These are phyloP conservation scores for Polylopha cassiicola DNA, from an alignment of 2,888 invertebrate genomes.

Conservation along the genomic window DNA sequence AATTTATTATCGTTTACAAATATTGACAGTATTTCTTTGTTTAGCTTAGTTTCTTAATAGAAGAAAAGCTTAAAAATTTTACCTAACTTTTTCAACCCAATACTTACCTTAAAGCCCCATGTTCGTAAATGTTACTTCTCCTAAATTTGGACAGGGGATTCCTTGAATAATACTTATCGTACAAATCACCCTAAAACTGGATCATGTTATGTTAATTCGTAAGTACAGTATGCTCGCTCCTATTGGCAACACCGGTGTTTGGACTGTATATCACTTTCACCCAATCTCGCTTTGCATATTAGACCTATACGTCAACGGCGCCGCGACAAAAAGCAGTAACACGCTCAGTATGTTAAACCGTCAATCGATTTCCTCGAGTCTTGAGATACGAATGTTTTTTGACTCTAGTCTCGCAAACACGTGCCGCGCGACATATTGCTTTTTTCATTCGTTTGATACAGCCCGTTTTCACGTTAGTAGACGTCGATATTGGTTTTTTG, in stretches of 20 bases:
- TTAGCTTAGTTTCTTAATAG: too few relatives aligned
- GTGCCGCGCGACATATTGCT: conserved; percentile 60
- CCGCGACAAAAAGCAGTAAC: conserved; percentile 50
- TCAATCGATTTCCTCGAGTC: conserved; percentile 56
- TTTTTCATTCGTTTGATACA: conserved; percentile 61
- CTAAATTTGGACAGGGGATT: too few relatives aligned
- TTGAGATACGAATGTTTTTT: conserved; percentile 53
- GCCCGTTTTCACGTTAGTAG: conserved; percentile 52
- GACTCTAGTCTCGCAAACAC: conserved; percentile 57
- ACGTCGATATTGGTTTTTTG: conserved; percentile 54
- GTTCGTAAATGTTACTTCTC: too few relatives aligned
- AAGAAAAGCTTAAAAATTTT: too few relatives aligned
- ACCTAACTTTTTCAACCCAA: too few relatives aligned
- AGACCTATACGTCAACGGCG: conserved; percentile 49
- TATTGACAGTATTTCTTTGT: too few relatives aligned
- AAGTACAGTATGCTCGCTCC: conserved; percentile 15
- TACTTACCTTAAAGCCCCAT: too few relatives aligned
- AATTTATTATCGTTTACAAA: too few relatives aligned
- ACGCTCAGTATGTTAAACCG: conserved; percentile 55
- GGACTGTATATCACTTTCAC: conserved; percentile 24
- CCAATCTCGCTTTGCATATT: conserved; percentile 48
- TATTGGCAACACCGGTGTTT: conserved; percentile 14
- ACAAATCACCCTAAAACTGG: too few relatives aligned
- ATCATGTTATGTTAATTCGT: too few relatives aligned
- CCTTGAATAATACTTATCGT: too few relatives aligned